Conservation (phyloP, 1,140 invertebrate genomes). For the Apis laboriosa region DNA sequence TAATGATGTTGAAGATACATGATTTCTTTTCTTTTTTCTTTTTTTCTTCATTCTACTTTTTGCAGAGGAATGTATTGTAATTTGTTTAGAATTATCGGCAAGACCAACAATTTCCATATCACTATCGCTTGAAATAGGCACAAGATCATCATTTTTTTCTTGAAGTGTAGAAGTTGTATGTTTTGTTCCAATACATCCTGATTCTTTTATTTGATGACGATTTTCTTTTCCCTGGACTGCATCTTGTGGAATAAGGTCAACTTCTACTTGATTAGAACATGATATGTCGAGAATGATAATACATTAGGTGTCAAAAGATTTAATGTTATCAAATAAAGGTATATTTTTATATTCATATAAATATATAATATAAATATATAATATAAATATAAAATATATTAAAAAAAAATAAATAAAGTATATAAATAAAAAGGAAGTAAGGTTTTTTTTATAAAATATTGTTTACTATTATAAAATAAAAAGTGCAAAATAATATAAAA, state of each 20-base stretch:
- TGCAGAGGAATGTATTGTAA: slow-evolving; percentile 11
- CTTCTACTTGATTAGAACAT: slow-evolving; percentile 72
- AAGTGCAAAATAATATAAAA: neutral
- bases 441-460: too few species aligned
- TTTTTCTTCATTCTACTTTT: slow-evolving; percentile 60
- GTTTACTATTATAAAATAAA: neutral
- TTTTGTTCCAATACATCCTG: slow-evolving; percentile 56
- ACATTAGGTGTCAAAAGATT: neutral
- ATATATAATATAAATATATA: neutral
- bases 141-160: slow-evolving; percentile 76
- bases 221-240: slow-evolving; percentile 78
- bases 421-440: too few species aligned
- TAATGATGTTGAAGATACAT: slow-evolving; percentile 1
- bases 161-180: slow-evolving; percentile 66
- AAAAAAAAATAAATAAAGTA: too few species aligned
- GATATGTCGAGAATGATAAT: slow-evolving; percentile 39
- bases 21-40: slow-evolving; percentile 68
- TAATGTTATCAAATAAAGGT: slow-evolving; percentile 15
- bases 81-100: slow-evolving; percentile 58
- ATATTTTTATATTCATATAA: neutral
- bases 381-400: neutral
- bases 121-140: slow-evolving; percentile 78
- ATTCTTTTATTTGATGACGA: slow-evolving; percentile 70
- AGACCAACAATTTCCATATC: slow-evolving; percentile 77
- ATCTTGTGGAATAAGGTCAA: slow-evolving; percentile 76